Conservation (phyloP, 2,113 vertebrate species). For the Hippocampus mohnikei region DNA sequence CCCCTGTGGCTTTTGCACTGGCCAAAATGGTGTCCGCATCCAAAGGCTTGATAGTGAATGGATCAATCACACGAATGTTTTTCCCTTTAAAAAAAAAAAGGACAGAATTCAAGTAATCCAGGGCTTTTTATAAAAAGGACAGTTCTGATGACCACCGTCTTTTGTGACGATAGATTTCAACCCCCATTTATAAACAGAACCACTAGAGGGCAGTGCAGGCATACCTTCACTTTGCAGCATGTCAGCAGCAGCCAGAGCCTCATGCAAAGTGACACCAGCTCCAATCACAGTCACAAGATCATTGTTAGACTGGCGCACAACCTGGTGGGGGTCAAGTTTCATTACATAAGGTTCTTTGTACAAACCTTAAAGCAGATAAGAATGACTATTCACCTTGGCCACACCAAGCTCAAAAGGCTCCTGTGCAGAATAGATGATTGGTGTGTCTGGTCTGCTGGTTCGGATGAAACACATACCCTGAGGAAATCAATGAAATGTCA, state of each 20-base stretch:
- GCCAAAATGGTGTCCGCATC: constrained; percentile 78
- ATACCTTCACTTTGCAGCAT: constrained; percentile 75
- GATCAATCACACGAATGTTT: constrained; percentile 80
- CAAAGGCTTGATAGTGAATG: constrained; percentile 85
- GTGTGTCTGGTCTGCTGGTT: constrained; percentile 75
- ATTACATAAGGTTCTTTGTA: not conserved
- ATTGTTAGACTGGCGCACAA: constrained; percentile 72
- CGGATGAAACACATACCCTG: constrained; percentile 85
- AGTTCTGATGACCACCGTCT: no score
- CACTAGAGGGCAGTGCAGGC: constrained; percentile 27
- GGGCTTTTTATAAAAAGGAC: not conserved
- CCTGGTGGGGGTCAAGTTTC: constrained; percentile 54
- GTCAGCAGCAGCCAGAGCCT: constrained; percentile 78
- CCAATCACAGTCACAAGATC: constrained; percentile 81
- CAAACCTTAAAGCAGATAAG: not conserved
- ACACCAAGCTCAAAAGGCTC: constrained; percentile 80
- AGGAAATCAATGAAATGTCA: constrained; percentile 8
- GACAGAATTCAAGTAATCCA: not conserved
- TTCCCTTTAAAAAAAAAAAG: constrained; percentile 58
- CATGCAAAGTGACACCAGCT: constrained; percentile 82
- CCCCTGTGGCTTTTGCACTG: constrained; percentile 76
- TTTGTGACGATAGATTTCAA: not conserved
- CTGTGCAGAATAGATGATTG: constrained; percentile 74
- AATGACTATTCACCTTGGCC: constrained; percentile 73
- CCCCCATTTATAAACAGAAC: not conserved